Evolutionary conservation across 2,113 vertebrate species (phyloP).

Genomic region (Holacanthus passer): DNA sequence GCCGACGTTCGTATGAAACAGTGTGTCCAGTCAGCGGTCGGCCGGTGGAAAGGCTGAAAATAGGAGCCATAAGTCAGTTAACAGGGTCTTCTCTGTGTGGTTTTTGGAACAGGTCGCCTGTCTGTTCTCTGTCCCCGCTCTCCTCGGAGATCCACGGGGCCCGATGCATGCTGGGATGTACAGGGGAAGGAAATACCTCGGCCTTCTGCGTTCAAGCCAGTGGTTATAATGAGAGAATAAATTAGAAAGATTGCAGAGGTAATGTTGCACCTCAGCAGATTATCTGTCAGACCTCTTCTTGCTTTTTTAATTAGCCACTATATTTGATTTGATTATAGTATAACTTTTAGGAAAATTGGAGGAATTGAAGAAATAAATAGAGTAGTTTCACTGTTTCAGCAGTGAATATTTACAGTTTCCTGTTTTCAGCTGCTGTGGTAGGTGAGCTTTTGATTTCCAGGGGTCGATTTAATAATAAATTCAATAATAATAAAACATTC

Average conservation of each 20-base stretch:
- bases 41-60: slow-evolving; percentile 61
- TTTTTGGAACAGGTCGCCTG: slow-evolving; percentile 75
- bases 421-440: not conserved
- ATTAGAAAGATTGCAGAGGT: not conserved
- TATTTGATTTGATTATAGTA: not conserved
- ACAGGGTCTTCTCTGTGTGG: slow-evolving; percentile 80
- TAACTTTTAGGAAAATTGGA: not conserved
- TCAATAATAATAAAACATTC: slow-evolving; percentile 31
- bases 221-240: slow-evolving; percentile 45
- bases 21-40: slow-evolving; percentile 59
- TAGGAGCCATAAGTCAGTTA: slow-evolving; percentile 64
- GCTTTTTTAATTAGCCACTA: not conserved
- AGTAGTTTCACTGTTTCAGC: not conserved
- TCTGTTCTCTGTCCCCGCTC: slow-evolving; percentile 78
- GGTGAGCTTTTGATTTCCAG: not conserved
- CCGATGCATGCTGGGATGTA: slow-evolving; percentile 74
- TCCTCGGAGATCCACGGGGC: slow-evolving; percentile 61
- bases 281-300: not conserved
- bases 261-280: not conserved
- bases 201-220: slow-evolving; percentile 34
- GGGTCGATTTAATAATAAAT: not conserved
- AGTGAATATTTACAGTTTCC: not conserved
- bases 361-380: not conserved
- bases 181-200: slow-evolving; percentile 55
- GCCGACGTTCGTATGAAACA: slow-evolving; percentile 49